phyloP scores from a whole-genome alignment of 2,888 invertebrate species.

The Drosophila subquinaria region DNA sequence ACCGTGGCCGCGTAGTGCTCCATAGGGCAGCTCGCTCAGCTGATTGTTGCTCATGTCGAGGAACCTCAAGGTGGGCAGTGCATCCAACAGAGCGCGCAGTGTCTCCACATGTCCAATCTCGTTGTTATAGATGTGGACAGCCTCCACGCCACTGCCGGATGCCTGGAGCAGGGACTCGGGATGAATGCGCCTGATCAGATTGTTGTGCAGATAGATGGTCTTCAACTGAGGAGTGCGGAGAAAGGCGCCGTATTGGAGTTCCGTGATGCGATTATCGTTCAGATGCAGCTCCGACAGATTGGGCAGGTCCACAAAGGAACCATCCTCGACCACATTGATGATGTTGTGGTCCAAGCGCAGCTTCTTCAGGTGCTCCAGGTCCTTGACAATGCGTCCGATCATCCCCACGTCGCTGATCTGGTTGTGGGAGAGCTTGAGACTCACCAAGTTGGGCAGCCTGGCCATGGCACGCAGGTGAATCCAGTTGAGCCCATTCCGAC shows the following conservation, averaged over 20 bases:
- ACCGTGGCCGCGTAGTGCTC: slow-evolving; percentile 92
- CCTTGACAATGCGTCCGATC: slow-evolving; percentile 92
- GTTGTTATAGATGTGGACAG: slow-evolving; percentile 91
- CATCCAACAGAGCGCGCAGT: slow-evolving; percentile 90
- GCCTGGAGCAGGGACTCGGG: slow-evolving; percentile 93
- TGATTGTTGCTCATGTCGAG: slow-evolving; percentile 93
- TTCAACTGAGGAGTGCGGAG: slow-evolving; percentile 91
- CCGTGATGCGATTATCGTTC: slow-evolving; percentile 90
- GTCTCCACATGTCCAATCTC: slow-evolving; percentile 91
- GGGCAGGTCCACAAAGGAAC: slow-evolving; percentile 92
- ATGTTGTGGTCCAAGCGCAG: slow-evolving; percentile 90
- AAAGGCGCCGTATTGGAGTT: slow-evolving; percentile 92
- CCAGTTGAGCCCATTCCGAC: slow-evolving; percentile 91
- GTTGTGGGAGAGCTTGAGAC: slow-evolving; percentile 90
- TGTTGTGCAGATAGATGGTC: slow-evolving; percentile 91
- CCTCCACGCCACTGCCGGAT: slow-evolving; percentile 91
- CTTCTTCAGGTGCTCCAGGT: slow-evolving; percentile 90
- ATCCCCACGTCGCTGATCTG: slow-evolving; percentile 92
- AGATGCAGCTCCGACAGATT: slow-evolving; percentile 89
- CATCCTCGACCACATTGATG: slow-evolving; percentile 90
- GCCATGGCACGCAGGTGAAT: slow-evolving; percentile 91
- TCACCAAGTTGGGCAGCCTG: slow-evolving; percentile 89
- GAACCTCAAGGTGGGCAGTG: slow-evolving; percentile 91
- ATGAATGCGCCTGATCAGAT: slow-evolving; percentile 91
- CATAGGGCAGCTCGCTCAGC: slow-evolving; percentile 91